These are phyloP conservation scores for Xenopus tropicalis DNA, from an alignment of 2,113 vertebrate species.

Conservation along the genomic window DNA sequence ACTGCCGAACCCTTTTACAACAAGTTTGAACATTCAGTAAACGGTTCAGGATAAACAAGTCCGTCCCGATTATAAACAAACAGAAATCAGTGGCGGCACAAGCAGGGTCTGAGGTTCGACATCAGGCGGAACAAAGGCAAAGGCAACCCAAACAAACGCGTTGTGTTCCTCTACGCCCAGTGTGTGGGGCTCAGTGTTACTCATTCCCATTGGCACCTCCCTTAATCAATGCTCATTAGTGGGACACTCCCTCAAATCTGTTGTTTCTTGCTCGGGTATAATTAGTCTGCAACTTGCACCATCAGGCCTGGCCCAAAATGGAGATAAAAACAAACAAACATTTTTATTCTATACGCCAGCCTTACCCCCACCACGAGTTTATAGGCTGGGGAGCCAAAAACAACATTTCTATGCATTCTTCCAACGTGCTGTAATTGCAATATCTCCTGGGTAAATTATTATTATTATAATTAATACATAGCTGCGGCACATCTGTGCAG, in stretches of 20 bases:
- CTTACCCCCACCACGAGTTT: too few relatives aligned
- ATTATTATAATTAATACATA: too few relatives aligned
- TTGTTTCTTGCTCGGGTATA: slow-evolving; percentile 1
- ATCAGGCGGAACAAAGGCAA: neutral
- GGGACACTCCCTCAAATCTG: slow-evolving; percentile 5
- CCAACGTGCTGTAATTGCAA: too few relatives aligned
- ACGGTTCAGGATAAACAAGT: too few relatives aligned
- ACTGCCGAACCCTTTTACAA: too few relatives aligned
- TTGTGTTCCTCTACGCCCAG: neutral
- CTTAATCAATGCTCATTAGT: slow-evolving; percentile 6
- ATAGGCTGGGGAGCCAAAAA: too few relatives aligned
- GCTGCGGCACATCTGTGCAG: too few relatives aligned
- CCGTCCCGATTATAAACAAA: too few relatives aligned
- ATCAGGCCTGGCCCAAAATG: neutral
- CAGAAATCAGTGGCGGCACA: too few relatives aligned
- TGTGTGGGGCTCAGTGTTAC: neutral
- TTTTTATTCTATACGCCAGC: neutral
- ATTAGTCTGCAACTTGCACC: neutral
- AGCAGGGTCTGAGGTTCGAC: neutral
- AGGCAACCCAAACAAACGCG: neutral
- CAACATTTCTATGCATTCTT: too few relatives aligned
- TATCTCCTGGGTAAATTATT: too few relatives aligned
- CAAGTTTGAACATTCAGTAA: too few relatives aligned
- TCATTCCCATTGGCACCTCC: neutral
- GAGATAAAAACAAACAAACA: neutral